Evolutionary conservation across 2,797 vertebrate genomes (phyloP).

Genomic region (Aphelocoma californica): DNA sequence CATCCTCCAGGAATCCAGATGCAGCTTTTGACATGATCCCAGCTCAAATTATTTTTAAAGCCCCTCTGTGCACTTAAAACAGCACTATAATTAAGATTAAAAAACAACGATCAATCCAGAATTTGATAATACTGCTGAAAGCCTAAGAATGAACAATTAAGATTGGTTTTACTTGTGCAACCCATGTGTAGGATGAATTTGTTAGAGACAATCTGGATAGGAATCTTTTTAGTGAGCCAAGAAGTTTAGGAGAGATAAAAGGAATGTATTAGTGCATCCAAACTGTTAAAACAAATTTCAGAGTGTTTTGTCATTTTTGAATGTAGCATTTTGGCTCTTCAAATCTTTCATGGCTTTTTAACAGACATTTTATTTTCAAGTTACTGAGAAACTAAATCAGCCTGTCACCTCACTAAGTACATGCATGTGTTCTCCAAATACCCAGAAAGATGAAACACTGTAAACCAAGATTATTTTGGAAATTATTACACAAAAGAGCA

Average conservation of each 20-base stretch:
- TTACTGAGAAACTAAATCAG: conserved; percentile 43
- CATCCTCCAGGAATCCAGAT: conserved; percentile 29
- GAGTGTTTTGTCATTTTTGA: conserved; percentile 40
- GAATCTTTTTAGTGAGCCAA: conserved; percentile 20
- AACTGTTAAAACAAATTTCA: conserved; percentile 39
- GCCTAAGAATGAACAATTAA: neutral
- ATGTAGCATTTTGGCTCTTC: neutral
- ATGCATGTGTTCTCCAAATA: conserved; percentile 23
- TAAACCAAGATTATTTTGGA: neutral
- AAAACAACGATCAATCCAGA: conserved; percentile 13
- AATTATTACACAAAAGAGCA: neutral
- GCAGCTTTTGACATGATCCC: neutral
- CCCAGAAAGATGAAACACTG: neutral
- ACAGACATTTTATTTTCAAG: conserved; percentile 13
- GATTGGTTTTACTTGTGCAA: conserved; percentile 34
- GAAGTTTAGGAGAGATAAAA: conserved; percentile 11
- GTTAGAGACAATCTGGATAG: conserved; percentile 10
- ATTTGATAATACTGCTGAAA: neutral
- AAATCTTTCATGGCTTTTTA: conserved; percentile 10
- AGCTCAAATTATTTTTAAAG: conserved; percentile 27
- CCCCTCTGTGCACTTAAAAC: conserved; percentile 13
- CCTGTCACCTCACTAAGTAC: neutral
- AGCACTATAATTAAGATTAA: conserved; percentile 43
- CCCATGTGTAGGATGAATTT: conserved; percentile 16
- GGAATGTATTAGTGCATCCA: conserved; percentile 51